These are phyloP conservation scores for Drosophila setosimentum DNA, from an alignment of 2,888 invertebrate genomes.

Conservation along the genomic window DNA sequence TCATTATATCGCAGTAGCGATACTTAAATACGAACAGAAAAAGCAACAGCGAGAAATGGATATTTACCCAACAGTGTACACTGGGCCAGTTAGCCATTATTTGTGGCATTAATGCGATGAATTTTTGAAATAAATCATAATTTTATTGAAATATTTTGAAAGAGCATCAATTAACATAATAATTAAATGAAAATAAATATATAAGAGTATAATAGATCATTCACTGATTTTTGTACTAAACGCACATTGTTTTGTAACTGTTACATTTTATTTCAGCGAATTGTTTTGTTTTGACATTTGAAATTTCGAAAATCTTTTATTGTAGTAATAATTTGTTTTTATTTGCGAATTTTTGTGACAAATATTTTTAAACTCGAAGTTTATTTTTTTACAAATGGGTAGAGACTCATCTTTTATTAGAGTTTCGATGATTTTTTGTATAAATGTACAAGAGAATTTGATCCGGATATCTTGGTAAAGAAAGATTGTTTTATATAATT, in stretches of 20 bases:
- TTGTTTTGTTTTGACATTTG: too few relatives aligned
- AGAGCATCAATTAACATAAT: too few relatives aligned
- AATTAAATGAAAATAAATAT: background rate
- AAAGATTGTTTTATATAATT: background rate
- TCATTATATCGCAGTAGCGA: conserved; percentile 53
- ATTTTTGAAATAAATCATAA: background rate
- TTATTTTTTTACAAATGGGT: background rate
- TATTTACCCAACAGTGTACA: conserved; percentile 15
- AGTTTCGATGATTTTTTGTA: background rate
- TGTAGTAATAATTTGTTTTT: background rate
- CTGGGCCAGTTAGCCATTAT: background rate
- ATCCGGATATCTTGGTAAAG: background rate
- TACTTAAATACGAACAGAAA: conserved; percentile 41
- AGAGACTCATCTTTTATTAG: background rate
- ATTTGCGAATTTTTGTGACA: background rate
- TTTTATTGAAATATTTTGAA: background rate
- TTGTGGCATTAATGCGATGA: background rate
- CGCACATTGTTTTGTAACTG: background rate
- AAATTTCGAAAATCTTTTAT: too few relatives aligned
- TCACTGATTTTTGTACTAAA: background rate
- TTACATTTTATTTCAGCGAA: too few relatives aligned
- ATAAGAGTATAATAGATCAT: background rate
- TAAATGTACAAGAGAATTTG: background rate
- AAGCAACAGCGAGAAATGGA: conserved; percentile 6
- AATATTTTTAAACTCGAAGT: background rate